Evolutionary conservation across 2,797 vertebrate species (phyloP).

Genomic region (Pitangus sulphuratus): DNA sequence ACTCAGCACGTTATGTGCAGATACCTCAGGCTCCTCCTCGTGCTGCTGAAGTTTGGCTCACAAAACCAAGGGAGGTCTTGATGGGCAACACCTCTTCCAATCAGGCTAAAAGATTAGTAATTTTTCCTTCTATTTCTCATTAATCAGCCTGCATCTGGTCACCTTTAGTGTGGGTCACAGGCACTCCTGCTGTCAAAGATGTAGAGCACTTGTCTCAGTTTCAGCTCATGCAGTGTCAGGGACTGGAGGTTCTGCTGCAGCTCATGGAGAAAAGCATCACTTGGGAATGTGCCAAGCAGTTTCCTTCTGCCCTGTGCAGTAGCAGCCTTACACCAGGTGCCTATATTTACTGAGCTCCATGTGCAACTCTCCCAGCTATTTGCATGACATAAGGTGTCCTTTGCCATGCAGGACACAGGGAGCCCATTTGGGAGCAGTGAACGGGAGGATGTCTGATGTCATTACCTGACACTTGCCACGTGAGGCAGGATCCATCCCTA

Average conservation of each 20-base stretch:
- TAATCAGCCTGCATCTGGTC: background rate
- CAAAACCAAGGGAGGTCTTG: background rate
- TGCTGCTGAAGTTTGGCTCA: background rate
- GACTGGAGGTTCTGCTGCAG: background rate
- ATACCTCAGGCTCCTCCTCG: background rate
- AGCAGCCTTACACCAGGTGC: background rate
- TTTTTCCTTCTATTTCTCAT: background rate
- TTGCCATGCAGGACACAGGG: background rate
- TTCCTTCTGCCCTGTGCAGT: background rate
- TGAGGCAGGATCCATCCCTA: background rate
- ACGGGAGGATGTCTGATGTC: background rate
- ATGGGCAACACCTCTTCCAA: background rate
- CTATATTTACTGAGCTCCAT: background rate
- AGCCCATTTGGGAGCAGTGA: background rate
- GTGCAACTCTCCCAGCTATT: background rate
- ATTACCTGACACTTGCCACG: no score
- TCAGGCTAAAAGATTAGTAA: background rate
- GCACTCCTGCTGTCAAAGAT: background rate
- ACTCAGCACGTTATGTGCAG: rapidly evolving
- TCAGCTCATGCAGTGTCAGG: rapidly evolving
- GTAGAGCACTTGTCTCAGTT: background rate
- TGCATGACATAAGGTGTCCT: rapidly evolving
- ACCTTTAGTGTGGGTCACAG: background rate
- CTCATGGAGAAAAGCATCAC: background rate
- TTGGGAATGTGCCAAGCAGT: rapidly evolving